These are phyloP conservation scores for Deilephila elpenor DNA, from an alignment of 2,888 invertebrate species.

Conservation along the genomic window DNA sequence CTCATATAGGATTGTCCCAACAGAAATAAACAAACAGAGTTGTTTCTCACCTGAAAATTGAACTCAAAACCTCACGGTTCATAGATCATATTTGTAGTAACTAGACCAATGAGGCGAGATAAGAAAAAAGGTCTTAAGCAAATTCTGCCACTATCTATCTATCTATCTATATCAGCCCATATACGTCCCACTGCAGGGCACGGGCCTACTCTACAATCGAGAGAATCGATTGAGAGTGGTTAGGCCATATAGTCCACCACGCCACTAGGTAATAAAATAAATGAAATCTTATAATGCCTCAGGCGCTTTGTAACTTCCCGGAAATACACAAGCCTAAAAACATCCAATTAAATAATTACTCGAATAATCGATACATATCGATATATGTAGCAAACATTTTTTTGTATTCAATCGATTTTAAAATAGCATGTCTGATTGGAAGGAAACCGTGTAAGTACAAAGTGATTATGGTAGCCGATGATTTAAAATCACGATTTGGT, in stretches of 20 bases:
- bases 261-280: background rate
- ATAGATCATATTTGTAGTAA: too few species aligned
- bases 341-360: slow-evolving; percentile 20
- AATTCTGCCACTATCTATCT: too few species aligned
- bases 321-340: slow-evolving; percentile 27
- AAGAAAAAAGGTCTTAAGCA: background rate
- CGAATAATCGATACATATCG: slow-evolving; percentile 19
- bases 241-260: too few species aligned
- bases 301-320: background rate
- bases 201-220: too few species aligned
- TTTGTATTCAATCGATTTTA: background rate
- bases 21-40: too few species aligned
- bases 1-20: too few species aligned
- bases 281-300: background rate
- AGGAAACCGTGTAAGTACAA: background rate
- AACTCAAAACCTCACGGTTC: too few species aligned
- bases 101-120: too few species aligned
- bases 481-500: background rate
- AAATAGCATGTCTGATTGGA: background rate
- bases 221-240: too few species aligned
- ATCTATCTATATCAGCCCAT: too few species aligned
- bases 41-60: too few species aligned
- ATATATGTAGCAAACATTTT: background rate
- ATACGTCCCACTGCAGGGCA: too few species aligned
- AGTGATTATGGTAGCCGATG: background rate